These are phyloP conservation scores for Ornithoptera priamus DNA, from an alignment of 2,888 invertebrate species.

Conservation along the genomic window DNA sequence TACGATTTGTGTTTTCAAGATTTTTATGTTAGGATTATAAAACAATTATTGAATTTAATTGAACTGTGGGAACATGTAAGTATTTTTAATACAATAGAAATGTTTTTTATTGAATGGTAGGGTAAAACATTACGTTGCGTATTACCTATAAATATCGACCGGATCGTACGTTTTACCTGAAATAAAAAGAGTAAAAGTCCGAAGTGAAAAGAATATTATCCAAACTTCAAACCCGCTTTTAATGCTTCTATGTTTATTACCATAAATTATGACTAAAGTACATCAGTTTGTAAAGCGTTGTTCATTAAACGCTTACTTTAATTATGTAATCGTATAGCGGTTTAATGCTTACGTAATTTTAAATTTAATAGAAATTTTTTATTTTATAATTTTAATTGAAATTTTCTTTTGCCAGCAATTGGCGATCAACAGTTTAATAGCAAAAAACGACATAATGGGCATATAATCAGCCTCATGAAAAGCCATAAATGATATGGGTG, in stretches of 20 bases:
- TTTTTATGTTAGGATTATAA: too few species aligned
- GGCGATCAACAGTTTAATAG: too few species aligned
- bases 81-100: too few species aligned
- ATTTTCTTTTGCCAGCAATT: neutral
- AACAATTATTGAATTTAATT: too few species aligned
- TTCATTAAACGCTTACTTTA: neutral
- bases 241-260: neutral
- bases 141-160: too few species aligned
- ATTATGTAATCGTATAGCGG: neutral
- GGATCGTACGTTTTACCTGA: neutral
- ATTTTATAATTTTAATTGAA: neutral
- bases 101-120: too few species aligned
- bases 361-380: neutral
- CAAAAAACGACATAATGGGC: too few species aligned
- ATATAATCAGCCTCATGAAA: too few species aligned
- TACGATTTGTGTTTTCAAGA: too few species aligned
- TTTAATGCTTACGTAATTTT: neutral
- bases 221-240: neutral
- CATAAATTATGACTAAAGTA: neutral
- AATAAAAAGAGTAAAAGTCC: neutral
- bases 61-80: too few species aligned
- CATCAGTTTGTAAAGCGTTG: neutral
- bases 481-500: too few species aligned
- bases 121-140: too few species aligned
- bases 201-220: neutral